phyloP scores from a whole-genome alignment of 2,797 vertebrate genomes.

The Leptodactylus fallax region DNA sequence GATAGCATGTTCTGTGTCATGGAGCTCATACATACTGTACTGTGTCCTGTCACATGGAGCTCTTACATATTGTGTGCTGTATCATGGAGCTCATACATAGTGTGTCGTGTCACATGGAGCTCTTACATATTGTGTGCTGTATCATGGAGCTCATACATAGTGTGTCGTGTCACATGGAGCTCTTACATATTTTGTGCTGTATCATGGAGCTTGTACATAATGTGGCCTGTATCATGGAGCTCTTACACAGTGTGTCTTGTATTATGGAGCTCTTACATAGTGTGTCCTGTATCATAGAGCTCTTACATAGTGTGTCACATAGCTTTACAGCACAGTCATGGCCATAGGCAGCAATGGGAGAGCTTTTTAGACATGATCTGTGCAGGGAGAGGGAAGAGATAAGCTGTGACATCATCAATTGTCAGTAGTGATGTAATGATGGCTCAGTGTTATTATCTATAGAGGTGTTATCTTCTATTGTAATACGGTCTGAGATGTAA shows the following conservation, averaged over 20 bases:
- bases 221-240: neutral
- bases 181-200: neutral
- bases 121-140: neutral
- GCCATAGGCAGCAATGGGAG: too few relatives aligned
- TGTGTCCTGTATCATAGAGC: neutral
- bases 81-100: neutral
- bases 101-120: neutral
- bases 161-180: neutral
- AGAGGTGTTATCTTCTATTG: too few relatives aligned
- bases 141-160: neutral
- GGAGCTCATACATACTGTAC: neutral
- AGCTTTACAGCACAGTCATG: too few relatives aligned
- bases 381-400: too few relatives aligned
- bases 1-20: neutral
- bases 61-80: neutral
- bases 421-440: too few relatives aligned
- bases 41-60: too few relatives aligned
- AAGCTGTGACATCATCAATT: too few relatives aligned
- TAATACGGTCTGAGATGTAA: too few relatives aligned
- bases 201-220: neutral
- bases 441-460: too few relatives aligned
- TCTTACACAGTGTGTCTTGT: neutral
- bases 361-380: too few relatives aligned
- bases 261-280: too few relatives aligned
- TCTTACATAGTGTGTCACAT: neutral